Conservation (phyloP, 2,113 vertebrate genomes). For the Tauraco erythrolophus region DNA sequence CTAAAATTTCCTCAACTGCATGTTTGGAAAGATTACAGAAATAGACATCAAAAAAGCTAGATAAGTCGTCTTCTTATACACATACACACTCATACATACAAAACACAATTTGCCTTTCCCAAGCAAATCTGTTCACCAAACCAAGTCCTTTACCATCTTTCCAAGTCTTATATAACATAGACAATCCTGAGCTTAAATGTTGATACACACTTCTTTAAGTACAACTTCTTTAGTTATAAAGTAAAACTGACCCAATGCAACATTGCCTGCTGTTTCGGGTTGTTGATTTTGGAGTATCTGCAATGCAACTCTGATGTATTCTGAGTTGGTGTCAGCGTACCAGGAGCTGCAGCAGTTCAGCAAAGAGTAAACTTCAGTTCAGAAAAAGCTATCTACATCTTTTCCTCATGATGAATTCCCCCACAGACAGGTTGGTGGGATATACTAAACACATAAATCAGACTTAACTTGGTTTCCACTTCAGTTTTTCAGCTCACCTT, state of each 20-base stretch:
- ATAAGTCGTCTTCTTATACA: neutral
- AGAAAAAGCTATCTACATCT: neutral
- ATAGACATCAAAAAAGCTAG: neutral
- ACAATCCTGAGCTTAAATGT: neutral
- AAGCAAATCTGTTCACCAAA: neutral
- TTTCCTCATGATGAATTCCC: constrained; percentile 23
- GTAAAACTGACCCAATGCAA: neutral
- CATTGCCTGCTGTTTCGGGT: neutral
- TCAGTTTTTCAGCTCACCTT: constrained; percentile 10
- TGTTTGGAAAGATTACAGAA: neutral
- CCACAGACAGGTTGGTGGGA: neutral
- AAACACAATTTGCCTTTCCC: neutral
- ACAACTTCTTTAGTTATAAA: neutral
- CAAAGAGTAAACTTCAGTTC: neutral
- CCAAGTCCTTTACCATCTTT: neutral
- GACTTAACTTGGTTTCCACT: constrained; percentile 1
- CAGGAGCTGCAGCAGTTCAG: neutral
- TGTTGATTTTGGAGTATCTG: neutral
- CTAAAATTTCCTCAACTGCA: neutral
- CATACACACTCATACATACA: neutral
- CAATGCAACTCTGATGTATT: neutral
- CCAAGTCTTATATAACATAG: neutral
- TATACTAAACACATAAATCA: constrained; percentile 11
- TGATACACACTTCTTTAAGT: neutral
- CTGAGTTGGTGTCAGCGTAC: neutral